phyloP scores from a whole-genome alignment of 2,797 vertebrate genomes.

The Galagoides demidoff region DNA sequence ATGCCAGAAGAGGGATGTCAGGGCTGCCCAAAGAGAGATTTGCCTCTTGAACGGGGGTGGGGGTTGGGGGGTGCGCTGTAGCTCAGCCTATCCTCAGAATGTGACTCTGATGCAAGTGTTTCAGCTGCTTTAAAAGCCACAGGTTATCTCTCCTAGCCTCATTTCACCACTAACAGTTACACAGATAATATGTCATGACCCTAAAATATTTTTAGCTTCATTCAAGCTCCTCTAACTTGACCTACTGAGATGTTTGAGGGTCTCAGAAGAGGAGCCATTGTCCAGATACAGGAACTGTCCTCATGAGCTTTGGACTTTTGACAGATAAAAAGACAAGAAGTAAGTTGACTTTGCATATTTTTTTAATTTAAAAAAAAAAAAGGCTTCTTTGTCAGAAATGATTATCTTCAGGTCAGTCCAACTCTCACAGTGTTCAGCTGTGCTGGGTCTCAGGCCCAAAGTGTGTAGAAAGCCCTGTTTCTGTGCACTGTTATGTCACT shows the following conservation, averaged over 20 bases:
- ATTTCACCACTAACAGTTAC: accelerated
- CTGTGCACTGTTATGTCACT: background rate
- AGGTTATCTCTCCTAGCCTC: accelerated
- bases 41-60: background rate
- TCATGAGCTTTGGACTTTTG: background rate
- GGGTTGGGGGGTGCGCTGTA: too few species aligned
- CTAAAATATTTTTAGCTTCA: background rate
- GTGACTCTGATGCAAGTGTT: accelerated
- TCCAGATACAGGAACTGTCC: background rate
- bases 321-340: background rate
- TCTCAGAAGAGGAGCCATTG: background rate
- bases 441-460: background rate
- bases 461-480: too few species aligned
- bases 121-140: background rate
- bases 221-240: background rate
- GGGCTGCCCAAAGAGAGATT: background rate
- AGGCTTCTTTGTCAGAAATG: background rate
- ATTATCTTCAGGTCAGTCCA: background rate
- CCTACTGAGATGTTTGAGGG: background rate
- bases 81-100: background rate
- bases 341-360: background rate
- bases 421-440: too few species aligned
- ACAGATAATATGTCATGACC: accelerated
- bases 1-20: background rate
- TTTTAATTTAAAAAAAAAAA: background rate